A percentile compares a stretch with the other conserved stretches of the same genome.
Evolutionary conservation across 2,113 vertebrate genomes (phyloP).

Genomic region (Varanus salvator): DNA sequence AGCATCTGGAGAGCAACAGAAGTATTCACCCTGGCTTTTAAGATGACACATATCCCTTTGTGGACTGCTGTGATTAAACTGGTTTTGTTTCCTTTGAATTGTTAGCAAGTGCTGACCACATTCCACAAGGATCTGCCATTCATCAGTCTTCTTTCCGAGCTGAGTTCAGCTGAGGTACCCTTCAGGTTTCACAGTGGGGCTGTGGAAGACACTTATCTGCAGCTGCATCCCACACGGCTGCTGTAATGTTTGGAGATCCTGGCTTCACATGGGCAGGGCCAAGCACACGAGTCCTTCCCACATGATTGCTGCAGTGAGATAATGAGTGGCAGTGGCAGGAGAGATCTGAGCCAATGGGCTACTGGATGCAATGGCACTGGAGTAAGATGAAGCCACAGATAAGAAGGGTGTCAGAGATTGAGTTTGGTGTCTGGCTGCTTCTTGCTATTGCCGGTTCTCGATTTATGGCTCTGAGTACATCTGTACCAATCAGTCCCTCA

Average conservation of each 20-base stretch:
- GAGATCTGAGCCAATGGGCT: neutral
- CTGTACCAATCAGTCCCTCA: neutral
- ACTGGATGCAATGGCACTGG: neutral
- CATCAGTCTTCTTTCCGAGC: neutral
- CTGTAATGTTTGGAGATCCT: neutral
- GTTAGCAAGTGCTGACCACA: neutral
- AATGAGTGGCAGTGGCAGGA: neutral
- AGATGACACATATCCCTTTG: neutral
- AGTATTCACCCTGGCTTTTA: neutral
- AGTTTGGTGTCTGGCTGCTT: neutral
- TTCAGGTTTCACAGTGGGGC: neutral
- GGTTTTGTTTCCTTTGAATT: neutral
- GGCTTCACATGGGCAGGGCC: neutral
- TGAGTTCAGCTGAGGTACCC: neutral
- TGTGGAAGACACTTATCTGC: neutral
- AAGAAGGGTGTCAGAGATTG: neutral
- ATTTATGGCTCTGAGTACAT: neutral
- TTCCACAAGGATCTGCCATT: neutral
- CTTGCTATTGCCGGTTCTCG: neutral
- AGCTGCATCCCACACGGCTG: neutral
- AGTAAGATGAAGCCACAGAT: neutral
- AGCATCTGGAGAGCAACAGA: no score
- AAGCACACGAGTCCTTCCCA: neutral
- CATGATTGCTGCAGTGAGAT: neutral
- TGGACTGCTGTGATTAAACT: neutral